A percentile compares a stretch with the other conserved stretches of the same genome.
phyloP scores from a whole-genome alignment of 1,140 invertebrate genomes.

The Procambarus clarkii region DNA sequence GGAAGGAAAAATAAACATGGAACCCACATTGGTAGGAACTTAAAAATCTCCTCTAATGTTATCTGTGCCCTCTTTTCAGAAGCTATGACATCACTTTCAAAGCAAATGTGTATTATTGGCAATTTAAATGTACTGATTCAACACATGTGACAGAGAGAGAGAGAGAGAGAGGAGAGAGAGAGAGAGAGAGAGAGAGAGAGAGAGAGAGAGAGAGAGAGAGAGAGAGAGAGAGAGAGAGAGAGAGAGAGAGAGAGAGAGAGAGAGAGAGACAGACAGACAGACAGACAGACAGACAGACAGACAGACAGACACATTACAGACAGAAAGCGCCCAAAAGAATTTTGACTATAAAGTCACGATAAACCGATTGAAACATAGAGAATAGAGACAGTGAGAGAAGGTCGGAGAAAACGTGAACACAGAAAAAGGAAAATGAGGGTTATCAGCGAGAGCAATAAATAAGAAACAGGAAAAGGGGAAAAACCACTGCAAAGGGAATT shows the following conservation, averaged over 20 bases:
- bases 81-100: too few species aligned
- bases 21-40: too few species aligned
- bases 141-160: too few species aligned
- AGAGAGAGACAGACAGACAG: background rate
- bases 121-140: too few species aligned
- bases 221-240: constrained; percentile 10
- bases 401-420: background rate
- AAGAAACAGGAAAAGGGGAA: background rate
- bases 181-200: constrained; percentile 19
- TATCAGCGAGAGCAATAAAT: background rate
- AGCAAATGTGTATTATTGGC: too few species aligned
- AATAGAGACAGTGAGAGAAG: background rate
- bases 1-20: too few species aligned
- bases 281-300: background rate
- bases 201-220: background rate
- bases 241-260: constrained; percentile 22
- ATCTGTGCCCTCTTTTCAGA: too few species aligned
- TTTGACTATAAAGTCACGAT: background rate
- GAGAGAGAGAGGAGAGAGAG: too few species aligned
- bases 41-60: too few species aligned
- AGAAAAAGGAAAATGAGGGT: background rate
- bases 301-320: background rate
- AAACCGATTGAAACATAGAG: background rate
- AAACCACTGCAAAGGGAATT: background rate
- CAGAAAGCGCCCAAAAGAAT: too few species aligned